Base-by-base conservation (phyloP, 2,888 invertebrate genomes). In the Cheilosia vulpina region DNA sequence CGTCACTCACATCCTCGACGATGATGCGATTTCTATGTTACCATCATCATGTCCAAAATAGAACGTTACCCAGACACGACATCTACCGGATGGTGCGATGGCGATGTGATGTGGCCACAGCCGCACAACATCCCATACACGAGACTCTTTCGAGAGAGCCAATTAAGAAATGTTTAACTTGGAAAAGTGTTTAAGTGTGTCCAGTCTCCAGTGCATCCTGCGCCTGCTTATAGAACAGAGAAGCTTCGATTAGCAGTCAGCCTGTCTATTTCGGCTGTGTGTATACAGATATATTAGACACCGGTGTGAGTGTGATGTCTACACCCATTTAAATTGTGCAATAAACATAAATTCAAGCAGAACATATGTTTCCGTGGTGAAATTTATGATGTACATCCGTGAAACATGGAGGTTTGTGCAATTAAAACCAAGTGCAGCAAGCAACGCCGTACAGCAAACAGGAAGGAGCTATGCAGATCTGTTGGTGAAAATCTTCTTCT, bases 101-200 rank as follows among this genome's bases (percentile, higher is more conserved):
- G 62, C 50, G 38, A 57, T 47, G 55, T 38, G 53, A 58, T 62
- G 72, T 58, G n/a, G 63, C 52, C 52, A 62, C 24, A 11, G 27
- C 43, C 57, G 72, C 65, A 58, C 31, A 80, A 85, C 76, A 66
- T 72, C 66, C 62, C 71, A 58, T 52, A 68, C 85, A 76, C 80
- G 80, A 38, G 13, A 80, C 72, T 81, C 81, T 76, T 80, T 63
- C 66, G 60, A 80, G 57, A 76, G 81, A 80, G 81, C 85, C 85
- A 85, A 85, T 85, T 85, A 85, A 85, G 85, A 81, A 85, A 85
- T 85, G 85, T 81, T 85, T 81, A 85, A 77, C 81, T 85, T 66
- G 47, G 41, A 72, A 76, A 81, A 72, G 85, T 85, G 81, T 85
- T 85, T 77, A 85, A 85, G 76, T 77, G 81, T 85, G 85, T 81